Evolutionary conservation across 2,113 vertebrate genomes (phyloP).

Genomic region (Colius striatus): DNA sequence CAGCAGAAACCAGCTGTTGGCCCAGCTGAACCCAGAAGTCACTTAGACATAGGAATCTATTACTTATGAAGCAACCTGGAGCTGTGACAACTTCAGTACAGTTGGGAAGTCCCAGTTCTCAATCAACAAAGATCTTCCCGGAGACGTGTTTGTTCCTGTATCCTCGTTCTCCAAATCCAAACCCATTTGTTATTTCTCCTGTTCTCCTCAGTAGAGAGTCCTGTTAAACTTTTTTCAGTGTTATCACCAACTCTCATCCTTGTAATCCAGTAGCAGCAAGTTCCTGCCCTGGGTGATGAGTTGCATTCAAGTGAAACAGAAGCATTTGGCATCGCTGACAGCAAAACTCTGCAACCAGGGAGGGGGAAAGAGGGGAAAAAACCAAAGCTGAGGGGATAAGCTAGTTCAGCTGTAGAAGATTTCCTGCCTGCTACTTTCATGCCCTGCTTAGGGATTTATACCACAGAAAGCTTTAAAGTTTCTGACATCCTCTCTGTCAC

Average conservation of each 20-base stretch:
- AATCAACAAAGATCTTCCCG: background rate
- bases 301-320: background rate
- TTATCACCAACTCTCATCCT: background rate
- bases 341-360: background rate
- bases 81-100: background rate
- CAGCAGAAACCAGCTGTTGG: background rate
- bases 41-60: background rate
- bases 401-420: conserved; percentile 21
- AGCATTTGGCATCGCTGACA: accelerated
- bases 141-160: background rate
- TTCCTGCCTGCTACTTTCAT: conserved; percentile 32
- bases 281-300: conserved; percentile 4
- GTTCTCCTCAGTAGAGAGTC: background rate
- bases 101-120: background rate
- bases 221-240: background rate
- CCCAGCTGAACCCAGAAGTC: background rate
- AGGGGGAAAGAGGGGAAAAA: background rate
- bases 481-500: conserved; percentile 14
- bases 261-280: background rate
- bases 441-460: conserved; percentile 20
- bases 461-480: conserved; percentile 43
- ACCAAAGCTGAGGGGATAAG: background rate
- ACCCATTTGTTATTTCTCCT: background rate
- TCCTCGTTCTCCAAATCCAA: background rate
- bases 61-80: background rate